Evolutionary conservation across 2,113 vertebrate species (phyloP), one percentile per base, ranked within the genome.

Genomic region (Sitta europaea): DNA sequence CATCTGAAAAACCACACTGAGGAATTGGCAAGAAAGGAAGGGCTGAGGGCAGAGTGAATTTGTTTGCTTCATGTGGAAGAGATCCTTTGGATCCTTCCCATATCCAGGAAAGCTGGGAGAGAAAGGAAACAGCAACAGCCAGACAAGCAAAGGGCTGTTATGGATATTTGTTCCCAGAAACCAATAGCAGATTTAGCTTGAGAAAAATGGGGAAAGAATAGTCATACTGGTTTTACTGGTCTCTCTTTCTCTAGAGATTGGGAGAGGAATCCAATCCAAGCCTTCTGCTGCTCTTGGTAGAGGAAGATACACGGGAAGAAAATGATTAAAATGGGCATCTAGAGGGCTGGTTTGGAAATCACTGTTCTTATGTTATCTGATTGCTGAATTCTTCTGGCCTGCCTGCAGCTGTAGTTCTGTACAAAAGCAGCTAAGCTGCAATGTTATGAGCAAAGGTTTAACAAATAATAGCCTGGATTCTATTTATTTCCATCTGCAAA

Each of bases 341-440:
- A 72, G 38, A 57, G 55, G 33, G 77, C 62, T 73, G 77, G 47
- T 91, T 81, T 70, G 55, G 94, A 95, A 97, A 96, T 97, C 94
- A 96, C 91, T 83, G 79, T 93, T 84, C 92, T 96, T 96, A 88
- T 96, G 90, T 96, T 95, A 47, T 95, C 83, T 97, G 98, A 97
- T 97, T 96, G 95, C 97, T 75, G 92, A 93, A 96, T 96, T 96
- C 96, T 97, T 97, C 82, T 75, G 93, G 93, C 43, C 36, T 89
- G 82, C 68, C 78, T 67, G 70, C 97, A 98, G 98, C 97, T 98
- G 97, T 40, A 85, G 73, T 19, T 77, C 63, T 78, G n/a, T 27
- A 85, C 61, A 83, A 92, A 97, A 87, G 82, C 86, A 81, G 75
- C 88, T 65, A 76, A 76, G 28, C 55, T 78, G 67, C 71, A 73